Conservation (phyloP, 2,113 vertebrate species). For the Fregata magnificens region DNA sequence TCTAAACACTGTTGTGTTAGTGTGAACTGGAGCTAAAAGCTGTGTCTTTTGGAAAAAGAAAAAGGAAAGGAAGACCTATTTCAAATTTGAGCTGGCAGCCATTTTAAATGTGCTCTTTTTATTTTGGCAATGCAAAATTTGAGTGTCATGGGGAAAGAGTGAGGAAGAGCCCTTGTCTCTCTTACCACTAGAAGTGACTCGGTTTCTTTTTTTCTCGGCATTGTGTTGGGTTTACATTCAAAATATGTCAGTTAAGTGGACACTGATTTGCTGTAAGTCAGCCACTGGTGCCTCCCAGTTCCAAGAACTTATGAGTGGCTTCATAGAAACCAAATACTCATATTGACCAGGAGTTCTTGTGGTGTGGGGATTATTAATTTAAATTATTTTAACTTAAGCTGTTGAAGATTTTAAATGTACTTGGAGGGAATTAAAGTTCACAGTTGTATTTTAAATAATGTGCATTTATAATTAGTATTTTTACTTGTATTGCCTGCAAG, state of each 20-base stretch:
- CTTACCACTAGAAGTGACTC: background rate
- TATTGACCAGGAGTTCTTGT: background rate
- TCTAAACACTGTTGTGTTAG: background rate
- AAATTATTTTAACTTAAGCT: background rate
- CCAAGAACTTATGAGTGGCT: background rate
- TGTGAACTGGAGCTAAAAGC: background rate
- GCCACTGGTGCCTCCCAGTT: background rate
- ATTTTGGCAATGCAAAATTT: background rate
- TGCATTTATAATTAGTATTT: background rate
- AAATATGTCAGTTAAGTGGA: background rate
- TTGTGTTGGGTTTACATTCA: background rate
- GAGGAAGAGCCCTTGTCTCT: background rate
- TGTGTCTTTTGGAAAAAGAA: background rate
- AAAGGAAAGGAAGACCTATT: background rate
- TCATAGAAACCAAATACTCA: background rate
- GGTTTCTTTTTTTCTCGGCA: background rate
- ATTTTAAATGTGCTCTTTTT: background rate
- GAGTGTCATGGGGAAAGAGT: background rate
- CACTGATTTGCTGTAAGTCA: background rate
- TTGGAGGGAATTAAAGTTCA: background rate
- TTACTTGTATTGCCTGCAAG: background rate
- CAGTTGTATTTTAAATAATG: background rate
- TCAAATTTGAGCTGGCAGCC: background rate
- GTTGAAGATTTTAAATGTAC: background rate
- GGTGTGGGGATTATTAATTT: background rate